These are phyloP conservation scores for Drosophila nigricruria DNA, from an alignment of 2,888 invertebrate genomes.

Conservation along the genomic window DNA sequence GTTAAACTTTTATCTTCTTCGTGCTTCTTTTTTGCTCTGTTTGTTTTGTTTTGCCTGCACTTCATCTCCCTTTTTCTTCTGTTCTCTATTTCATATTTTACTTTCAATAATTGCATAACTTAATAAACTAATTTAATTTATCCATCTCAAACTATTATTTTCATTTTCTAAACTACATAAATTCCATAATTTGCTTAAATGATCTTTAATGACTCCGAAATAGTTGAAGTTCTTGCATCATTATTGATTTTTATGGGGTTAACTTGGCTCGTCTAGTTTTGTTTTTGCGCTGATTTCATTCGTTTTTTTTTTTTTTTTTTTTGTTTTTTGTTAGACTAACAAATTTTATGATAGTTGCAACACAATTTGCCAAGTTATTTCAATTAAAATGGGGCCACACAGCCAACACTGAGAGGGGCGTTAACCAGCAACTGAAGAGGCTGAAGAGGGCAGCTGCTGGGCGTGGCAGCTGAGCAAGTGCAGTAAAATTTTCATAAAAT, in stretches of 20 bases:
- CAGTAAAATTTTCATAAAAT: constrained; percentile 70
- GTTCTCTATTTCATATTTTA: too few species aligned
- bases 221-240: constrained; percentile 1
- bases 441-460: not conserved
- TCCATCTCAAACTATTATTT: too few species aligned
- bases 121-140: too few species aligned
- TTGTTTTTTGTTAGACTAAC: constrained; percentile 11
- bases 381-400: constrained; percentile 71
- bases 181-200: not conserved
- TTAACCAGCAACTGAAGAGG: too few species aligned
- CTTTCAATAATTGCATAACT: too few species aligned
- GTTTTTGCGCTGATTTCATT: constrained; percentile 15
- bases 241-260: constrained; percentile 24
- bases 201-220: not conserved
- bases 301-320: not conserved
- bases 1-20: too few species aligned
- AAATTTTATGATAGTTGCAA: constrained; percentile 48
- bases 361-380: constrained; percentile 61
- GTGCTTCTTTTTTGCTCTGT: too few species aligned
- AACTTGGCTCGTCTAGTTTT: constrained; percentile 17
- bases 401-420: constrained; percentile 8
- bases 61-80: too few species aligned
- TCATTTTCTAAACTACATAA: too few species aligned
- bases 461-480: constrained; percentile 24
- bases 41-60: too few species aligned